phyloP scores from a whole-genome alignment of 2,888 invertebrate genomes.

The Aleiodes testaceus region DNA sequence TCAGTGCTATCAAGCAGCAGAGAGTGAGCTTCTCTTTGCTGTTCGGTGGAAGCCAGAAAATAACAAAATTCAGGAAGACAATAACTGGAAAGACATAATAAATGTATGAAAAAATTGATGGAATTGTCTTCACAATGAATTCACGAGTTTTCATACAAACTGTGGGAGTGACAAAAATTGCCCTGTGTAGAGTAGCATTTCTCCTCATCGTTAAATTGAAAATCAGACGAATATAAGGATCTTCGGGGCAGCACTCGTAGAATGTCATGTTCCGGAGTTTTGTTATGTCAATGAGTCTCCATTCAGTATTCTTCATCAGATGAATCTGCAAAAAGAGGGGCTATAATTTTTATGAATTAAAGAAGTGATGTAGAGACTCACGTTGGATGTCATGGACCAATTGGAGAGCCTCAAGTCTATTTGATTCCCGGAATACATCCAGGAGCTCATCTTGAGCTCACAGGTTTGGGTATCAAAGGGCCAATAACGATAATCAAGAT shows the following conservation, averaged over 20 bases:
- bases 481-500: conserved; percentile 81
- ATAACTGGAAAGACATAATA: conserved; percentile 75
- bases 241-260: conserved; percentile 76
- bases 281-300: conserved; percentile 73
- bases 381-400: neutral
- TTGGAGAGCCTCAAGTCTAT: conserved; percentile 72
- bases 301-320: conserved; percentile 70
- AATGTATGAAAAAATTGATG: conserved; percentile 39
- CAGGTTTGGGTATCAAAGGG: conserved; percentile 84
- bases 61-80: conserved; percentile 76
- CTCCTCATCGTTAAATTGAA: conserved; percentile 75
- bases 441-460: conserved; percentile 81
- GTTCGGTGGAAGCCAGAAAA: conserved; percentile 80
- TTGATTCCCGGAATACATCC: conserved; percentile 79
- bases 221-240: conserved; percentile 75
- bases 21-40: conserved; percentile 80
- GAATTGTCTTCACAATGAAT: conserved; percentile 41
- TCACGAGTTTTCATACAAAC: conserved; percentile 67
- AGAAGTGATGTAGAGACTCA: neutral
- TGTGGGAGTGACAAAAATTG: conserved; percentile 79
- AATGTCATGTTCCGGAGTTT: conserved; percentile 68
- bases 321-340: neutral
- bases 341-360: neutral
- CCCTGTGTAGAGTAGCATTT: conserved; percentile 77
- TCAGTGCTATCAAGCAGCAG: conserved; percentile 76